Evolutionary conservation across 2,113 vertebrate species (phyloP), one percentile per base, ranked within the genome.

Genomic region (Alethe diademata): DNA sequence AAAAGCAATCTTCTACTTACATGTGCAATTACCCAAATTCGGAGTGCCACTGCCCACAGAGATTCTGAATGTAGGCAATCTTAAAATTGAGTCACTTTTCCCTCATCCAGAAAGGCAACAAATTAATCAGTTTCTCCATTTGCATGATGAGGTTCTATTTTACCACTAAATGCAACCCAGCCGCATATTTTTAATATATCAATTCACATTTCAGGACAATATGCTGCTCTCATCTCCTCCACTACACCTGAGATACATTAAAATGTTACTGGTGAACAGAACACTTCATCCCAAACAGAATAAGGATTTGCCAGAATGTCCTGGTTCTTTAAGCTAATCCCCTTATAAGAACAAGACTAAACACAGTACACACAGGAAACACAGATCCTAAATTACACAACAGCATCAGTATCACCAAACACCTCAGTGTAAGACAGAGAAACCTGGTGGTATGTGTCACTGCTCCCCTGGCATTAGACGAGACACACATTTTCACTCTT

Each of bases 381-480:
- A 71, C 31, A 43, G 31, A 18, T 8, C 5, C 6, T 36, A 23
- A 65, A 45, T 35, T 23, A 67, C 5, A 16, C 24, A 54, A 14
- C 5, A 47, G n/a, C 38, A 36, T 23, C 8, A 50, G 40, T 38
- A 33, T 28, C 57, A 67, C 42, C 36, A 66, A 48, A 42, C 1
- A 2, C 14, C 20, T 13, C 8, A 25, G 14, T 11, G 23, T 45
- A 36, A 54, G 15, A 11, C 2, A 33, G 47, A 62, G 62, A 26
- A n/a, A 28, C 10, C 24, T 1, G 12, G 9, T 7, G n/a, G 22
- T 25, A 61, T 8, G 8, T 42, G n/a, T 67, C 43, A 12, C 14
- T 31, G 35, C 35, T 16, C 31, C 35, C 22, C 23, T 31, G 38
- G 28, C 6, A 8, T 26, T 36, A 23, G 5, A 25, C 0, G 0